Percentiles rank a stretch among this genome's conserved stretches.
phyloP scores from a whole-genome alignment of 1,140 invertebrate species.

The Lycorma delicatula region DNA sequence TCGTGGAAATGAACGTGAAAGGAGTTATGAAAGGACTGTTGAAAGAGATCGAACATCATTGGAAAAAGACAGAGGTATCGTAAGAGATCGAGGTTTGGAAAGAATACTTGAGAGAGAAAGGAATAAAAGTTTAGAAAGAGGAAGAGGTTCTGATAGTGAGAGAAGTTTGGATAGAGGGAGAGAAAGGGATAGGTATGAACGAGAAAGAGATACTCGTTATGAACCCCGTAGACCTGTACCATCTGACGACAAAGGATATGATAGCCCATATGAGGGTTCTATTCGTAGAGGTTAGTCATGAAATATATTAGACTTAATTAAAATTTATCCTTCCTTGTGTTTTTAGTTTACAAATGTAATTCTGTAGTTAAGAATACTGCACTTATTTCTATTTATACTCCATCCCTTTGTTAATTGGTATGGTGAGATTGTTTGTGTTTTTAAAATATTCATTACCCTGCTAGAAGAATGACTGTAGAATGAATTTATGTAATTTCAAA shows the following conservation, averaged over 20 bases:
- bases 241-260: constrained; percentile 25
- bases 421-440: too few species aligned
- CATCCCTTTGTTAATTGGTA: too few species aligned
- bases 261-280: constrained; percentile 21
- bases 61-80: constrained; percentile 20
- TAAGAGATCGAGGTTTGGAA: constrained; percentile 18
- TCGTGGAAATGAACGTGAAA: constrained; percentile 10
- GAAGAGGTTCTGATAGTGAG: constrained; percentile 9
- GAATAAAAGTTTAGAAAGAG: constrained; percentile 14
- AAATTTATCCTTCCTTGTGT: too few species aligned
- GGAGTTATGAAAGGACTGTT: constrained; percentile 16
- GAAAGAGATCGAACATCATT: constrained; percentile 15
- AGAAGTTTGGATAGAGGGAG: constrained; percentile 15
- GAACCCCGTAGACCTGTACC: constrained; percentile 20
- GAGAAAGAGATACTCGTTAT: constrained; percentile 11
- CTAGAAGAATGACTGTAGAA: too few species aligned
- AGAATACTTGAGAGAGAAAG: constrained; percentile 15
- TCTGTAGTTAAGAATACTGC: too few species aligned
- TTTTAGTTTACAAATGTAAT: too few species aligned
- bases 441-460: too few species aligned
- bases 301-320: too few species aligned
- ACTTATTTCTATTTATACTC: too few species aligned
- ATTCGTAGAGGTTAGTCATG: constrained; percentile 20
- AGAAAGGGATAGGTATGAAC: constrained; percentile 19
- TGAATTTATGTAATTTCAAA: too few species aligned